These are phyloP conservation scores for Epinephelus moara DNA, from an alignment of 2,113 vertebrate species.

Conservation along the genomic window DNA sequence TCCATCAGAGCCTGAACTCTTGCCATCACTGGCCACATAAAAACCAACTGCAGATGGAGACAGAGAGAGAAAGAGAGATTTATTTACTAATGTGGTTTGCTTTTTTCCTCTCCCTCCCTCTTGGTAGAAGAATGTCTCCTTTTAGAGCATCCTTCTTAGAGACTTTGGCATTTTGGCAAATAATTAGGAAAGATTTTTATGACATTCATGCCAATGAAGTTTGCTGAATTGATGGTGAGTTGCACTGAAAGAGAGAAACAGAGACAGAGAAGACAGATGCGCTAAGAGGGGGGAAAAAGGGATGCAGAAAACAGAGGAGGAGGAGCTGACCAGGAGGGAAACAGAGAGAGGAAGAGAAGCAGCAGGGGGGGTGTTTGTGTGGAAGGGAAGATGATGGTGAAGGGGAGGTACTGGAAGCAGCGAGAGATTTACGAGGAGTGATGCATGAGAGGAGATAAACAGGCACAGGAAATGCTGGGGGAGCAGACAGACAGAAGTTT, in stretches of 20 bases:
- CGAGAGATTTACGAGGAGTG: conserved; percentile 47
- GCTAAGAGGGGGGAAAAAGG: too few relatives aligned
- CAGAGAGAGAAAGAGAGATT: conserved; percentile 26
- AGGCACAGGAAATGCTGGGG: conserved; percentile 1
- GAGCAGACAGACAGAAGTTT: conserved; percentile 1
- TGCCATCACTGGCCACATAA: conserved; percentile 44
- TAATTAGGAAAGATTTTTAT: conserved; percentile 37
- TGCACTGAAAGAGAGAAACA: conserved; percentile 28
- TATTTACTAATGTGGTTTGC: conserved; percentile 35
- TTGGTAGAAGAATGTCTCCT: neutral
- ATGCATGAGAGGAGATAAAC: conserved; percentile 49
- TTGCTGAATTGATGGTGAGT: conserved; percentile 9
- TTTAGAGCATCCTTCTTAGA: neutral
- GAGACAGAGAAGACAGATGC: conserved; percentile 24
- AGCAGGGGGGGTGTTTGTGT: conserved; percentile 34
- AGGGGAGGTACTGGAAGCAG: conserved; percentile 38
- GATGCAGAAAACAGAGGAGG: conserved; percentile 18
- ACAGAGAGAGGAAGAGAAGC: conserved; percentile 50
- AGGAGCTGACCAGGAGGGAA: conserved; percentile 47
- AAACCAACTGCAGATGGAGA: conserved; percentile 34
- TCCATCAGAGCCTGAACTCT: conserved; percentile 54
- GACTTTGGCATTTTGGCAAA: conserved; percentile 46
- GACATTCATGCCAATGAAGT: conserved; percentile 47
- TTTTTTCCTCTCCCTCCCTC: neutral
- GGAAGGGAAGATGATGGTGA: conserved; percentile 24